Percentiles rank a stretch among this genome's conserved stretches.
Conservation (phyloP, 1,140 invertebrate genomes). For the Zaprionus inermis region DNA sequence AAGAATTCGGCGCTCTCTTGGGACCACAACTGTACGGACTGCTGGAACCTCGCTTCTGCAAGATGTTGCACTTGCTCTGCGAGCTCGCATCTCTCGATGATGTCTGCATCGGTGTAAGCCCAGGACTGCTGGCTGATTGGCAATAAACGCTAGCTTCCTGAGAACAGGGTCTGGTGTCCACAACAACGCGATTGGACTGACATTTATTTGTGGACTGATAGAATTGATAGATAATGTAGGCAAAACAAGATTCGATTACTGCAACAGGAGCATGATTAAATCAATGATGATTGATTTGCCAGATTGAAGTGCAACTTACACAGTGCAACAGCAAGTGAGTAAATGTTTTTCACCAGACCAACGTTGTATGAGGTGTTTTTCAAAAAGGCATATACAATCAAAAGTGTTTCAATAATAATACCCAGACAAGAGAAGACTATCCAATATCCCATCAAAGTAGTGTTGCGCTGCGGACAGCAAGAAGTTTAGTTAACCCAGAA, state of each 20-base stretch:
- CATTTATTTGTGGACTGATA: conserved; percentile 30
- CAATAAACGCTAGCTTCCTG: background rate
- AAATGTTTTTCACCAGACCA: conserved; percentile 39
- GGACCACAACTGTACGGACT: conserved; percentile 17
- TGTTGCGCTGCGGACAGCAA: conserved; percentile 31
- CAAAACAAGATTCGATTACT: conserved; percentile 58
- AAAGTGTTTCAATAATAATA: conserved; percentile 40
- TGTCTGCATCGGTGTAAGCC: background rate
- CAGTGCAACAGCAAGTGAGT: conserved; percentile 31
- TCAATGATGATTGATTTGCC: background rate
- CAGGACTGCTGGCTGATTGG: background rate
- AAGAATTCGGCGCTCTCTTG: background rate
- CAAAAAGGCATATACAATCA: conserved; percentile 54
- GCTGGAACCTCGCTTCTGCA: background rate
- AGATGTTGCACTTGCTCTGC: background rate
- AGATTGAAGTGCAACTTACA: conserved; percentile 20
- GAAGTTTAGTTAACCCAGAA: background rate
- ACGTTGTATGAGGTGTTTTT: conserved; percentile 26
- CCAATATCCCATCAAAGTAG: conserved; percentile 47
- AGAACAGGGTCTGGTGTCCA: background rate
- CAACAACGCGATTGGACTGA: background rate
- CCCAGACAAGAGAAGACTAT: conserved; percentile 55
- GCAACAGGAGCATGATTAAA: background rate
- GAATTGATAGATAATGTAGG: conserved; percentile 53
- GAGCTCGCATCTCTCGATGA: background rate